phyloP scores from a whole-genome alignment of 64 coral and sea anemone species.

The Astreopora myriophthalma region DNA sequence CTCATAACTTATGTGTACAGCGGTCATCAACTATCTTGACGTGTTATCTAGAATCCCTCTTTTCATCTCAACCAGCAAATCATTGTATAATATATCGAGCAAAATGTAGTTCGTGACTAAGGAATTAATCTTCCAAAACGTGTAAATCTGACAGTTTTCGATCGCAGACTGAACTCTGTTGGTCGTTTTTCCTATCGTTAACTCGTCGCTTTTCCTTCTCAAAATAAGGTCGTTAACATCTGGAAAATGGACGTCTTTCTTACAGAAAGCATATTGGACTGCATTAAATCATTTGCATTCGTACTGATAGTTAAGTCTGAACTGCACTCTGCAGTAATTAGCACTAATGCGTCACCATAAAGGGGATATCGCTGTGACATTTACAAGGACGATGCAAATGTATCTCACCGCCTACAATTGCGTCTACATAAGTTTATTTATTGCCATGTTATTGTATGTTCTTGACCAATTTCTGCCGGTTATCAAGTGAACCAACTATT shows the following conservation, averaged over 20 bases:
- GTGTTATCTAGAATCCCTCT: too few species aligned
- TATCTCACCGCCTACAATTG: too few species aligned
- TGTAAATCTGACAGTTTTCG: too few species aligned
- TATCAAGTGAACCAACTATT: neutral
- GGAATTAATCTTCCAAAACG: too few species aligned
- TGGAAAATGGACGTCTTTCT: too few species aligned
- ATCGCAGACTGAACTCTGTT: too few species aligned
- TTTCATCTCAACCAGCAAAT: too few species aligned
- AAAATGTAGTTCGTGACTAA: neutral
- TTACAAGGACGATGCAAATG: neutral
- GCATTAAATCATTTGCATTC: neutral
- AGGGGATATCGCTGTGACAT: neutral
- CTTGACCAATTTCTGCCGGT: neutral
- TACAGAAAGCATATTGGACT: neutral
- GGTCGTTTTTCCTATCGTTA: too few species aligned
- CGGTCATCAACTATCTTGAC: neutral
- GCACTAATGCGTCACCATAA: neutral
- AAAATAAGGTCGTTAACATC: too few species aligned
- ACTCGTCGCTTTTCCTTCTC: neutral
- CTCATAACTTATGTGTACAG: slow-evolving; percentile 10
- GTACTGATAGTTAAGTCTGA: neutral
- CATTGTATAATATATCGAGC: too few species aligned
- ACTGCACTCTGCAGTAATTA: neutral
- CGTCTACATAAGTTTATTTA: too few species aligned
- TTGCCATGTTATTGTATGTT: neutral